phyloP scores from a whole-genome alignment of 1,140 invertebrate species.

The Wasmannia auropunctata region DNA sequence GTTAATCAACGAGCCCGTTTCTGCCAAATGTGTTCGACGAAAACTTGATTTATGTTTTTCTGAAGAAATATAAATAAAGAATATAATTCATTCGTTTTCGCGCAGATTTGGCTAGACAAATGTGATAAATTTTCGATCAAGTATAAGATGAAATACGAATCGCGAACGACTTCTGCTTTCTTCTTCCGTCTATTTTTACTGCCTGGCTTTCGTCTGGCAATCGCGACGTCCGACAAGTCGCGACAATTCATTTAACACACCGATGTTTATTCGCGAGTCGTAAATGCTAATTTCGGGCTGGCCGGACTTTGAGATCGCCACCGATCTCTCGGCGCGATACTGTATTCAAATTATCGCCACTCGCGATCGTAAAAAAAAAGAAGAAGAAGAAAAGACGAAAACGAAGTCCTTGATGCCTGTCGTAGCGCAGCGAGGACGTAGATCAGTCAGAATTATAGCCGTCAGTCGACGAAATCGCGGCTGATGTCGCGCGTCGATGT shows the following conservation, averaged over 20 bases:
- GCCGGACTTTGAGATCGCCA: not conserved
- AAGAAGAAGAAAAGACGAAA: conserved; percentile 24
- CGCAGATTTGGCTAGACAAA: not conserved
- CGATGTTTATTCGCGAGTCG: conserved; percentile 15
- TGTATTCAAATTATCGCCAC: conserved; percentile 40
- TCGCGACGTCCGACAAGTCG: not conserved
- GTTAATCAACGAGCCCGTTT: not conserved
- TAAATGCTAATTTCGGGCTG: conserved; percentile 48
- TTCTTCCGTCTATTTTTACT: conserved; percentile 20
- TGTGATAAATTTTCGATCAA: conserved; percentile 18
- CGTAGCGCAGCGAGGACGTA: conserved; percentile 14
- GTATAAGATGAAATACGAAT: conserved; percentile 1
- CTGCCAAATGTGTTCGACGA: not conserved
- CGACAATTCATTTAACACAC: conserved; percentile 25
- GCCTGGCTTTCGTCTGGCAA: not conserved
- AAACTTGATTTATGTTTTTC: not conserved
- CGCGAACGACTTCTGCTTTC: not conserved
- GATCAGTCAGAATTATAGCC: conserved; percentile 64
- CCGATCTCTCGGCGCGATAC: conserved; percentile 6
- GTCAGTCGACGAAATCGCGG: conserved; percentile 43
- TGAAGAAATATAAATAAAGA: not conserved
- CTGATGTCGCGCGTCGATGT: conserved; percentile 53
- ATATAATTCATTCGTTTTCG: conserved; percentile 3
- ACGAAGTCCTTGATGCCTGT: conserved; percentile 10
- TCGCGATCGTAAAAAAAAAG: conserved; percentile 45